Base-by-base conservation (phyloP, 1,140 invertebrate genomes). In the Gonioctena quinquepunctata region DNA sequence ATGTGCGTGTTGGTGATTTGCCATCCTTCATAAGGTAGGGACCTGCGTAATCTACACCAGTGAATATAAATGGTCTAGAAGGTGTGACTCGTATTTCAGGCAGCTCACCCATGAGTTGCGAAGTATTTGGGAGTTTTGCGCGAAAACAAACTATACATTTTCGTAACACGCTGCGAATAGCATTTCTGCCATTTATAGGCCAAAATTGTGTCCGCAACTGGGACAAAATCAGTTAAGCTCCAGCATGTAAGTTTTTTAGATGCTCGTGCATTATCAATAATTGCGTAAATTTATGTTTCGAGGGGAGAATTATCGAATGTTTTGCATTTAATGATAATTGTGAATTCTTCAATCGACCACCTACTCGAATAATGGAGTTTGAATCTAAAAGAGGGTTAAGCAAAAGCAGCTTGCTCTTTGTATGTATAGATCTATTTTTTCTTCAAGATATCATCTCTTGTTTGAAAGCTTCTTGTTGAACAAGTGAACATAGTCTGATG, bases 351-450 rank as follows among this genome's bases (percentile, higher is more conserved):
- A 85, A 26, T 66, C 84, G 70, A 21, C 84, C 82, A 1, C 84
- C 84, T 0, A 85, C 82, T 6, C 83, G 70, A 33, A 86, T 50
- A 8, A 84, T 18, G 7, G 76, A 75, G 8, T 78, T n/a, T 21
- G 79, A 13, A 66, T 85, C 82, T n/a, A 86, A 21, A 65, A 82
- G 82, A 11, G 83, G 83, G 18, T 75, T 77, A 11, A 85, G 70
- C 42, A 60, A 22, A 7, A 22, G 56, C 1, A 72, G 48, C 25
- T 65, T 72, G 18, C 70, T 72, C 3, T 57, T 64, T n/a, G n/a
- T n/a, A n/a, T n/a, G n/a, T n/a, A n/a, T n/a, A n/a, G n/a, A 27
- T n/a, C n/a, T n/a, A n/a, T n/a, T n/a, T n/a, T n/a, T n/a, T n/a
- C n/a, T n/a, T n/a, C n/a, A n/a, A n/a, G n/a, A n/a, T n/a, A n/a